Evolutionary conservation across 2,888 invertebrate species (phyloP).

Genomic region (Lottia scabra): DNA sequence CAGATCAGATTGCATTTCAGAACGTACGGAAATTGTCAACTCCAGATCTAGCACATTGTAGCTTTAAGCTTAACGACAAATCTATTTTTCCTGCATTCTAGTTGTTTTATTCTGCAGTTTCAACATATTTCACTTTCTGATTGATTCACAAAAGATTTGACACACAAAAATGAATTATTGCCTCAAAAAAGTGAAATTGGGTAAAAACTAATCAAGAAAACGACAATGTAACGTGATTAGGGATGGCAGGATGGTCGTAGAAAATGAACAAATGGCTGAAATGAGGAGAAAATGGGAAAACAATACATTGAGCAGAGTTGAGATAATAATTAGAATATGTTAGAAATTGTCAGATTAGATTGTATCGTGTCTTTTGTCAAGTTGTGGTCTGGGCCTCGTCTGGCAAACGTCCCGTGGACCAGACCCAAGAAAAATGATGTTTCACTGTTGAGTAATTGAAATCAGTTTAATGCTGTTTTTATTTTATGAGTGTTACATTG

Average conservation of each 20-base stretch:
- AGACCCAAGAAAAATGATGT: too few relatives aligned
- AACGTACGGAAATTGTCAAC: too few relatives aligned
- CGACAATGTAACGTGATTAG: neutral
- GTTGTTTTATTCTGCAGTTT: neutral
- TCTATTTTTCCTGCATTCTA: too few relatives aligned
- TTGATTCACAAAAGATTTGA: constrained; percentile 3
- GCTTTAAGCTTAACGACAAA: too few relatives aligned
- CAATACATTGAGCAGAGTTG: neutral
- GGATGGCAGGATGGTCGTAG: neutral
- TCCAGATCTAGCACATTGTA: too few relatives aligned
- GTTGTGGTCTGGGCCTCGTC: too few relatives aligned
- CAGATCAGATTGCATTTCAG: too few relatives aligned
- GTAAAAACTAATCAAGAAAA: neutral
- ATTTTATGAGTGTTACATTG: too few relatives aligned
- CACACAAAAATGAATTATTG: neutral
- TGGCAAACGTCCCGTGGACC: too few relatives aligned
- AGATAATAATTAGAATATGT: neutral
- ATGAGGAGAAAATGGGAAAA: neutral
- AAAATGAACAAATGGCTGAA: neutral
- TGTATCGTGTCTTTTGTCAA: neutral
- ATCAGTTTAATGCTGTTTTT: too few relatives aligned
- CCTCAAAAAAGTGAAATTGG: neutral
- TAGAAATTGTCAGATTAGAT: neutral
- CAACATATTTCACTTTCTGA: neutral
- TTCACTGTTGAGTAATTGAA: too few relatives aligned